Conservation (phyloP, 2,888 invertebrate genomes). For the Ophonus ardosiacus region DNA sequence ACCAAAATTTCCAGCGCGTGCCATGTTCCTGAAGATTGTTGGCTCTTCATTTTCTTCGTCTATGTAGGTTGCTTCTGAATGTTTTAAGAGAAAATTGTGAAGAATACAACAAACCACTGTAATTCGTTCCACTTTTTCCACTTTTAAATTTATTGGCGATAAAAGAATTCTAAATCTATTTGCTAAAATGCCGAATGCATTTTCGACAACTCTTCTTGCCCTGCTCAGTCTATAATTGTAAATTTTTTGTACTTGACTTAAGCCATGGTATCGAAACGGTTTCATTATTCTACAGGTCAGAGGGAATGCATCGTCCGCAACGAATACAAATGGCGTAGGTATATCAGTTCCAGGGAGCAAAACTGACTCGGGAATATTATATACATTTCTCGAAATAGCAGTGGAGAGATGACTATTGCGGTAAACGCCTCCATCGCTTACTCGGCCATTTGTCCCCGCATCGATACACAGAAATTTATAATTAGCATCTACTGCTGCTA, state of each 20-base stretch:
- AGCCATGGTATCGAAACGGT: neutral
- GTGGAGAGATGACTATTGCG: neutral
- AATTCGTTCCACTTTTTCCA: slow-evolving; percentile 20
- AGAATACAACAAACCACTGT: neutral
- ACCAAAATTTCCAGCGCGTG: too few relatives aligned
- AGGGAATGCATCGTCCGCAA: slow-evolving; percentile 11
- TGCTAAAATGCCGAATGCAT: neutral
- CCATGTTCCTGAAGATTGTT: too few relatives aligned
- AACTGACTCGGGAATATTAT: neutral
- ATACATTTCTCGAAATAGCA: neutral
- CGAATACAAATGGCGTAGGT: slow-evolving; percentile 11
- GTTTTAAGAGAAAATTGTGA: neutral
- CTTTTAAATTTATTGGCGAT: slow-evolving; percentile 11
- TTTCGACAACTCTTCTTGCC: neutral
- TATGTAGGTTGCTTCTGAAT: neutral
- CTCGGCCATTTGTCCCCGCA: too few relatives aligned
- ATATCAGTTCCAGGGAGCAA: slow-evolving; percentile 1
- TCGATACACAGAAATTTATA: too few relatives aligned
- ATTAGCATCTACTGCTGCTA: too few relatives aligned
- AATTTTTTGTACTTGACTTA: neutral
- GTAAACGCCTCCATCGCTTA: neutral
- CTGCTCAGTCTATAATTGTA: slow-evolving; percentile 18
- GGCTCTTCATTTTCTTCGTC: neutral
- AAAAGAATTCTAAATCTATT: too few relatives aligned
- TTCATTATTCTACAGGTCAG: neutral